Evolutionary conservation across 1,140 invertebrate species (phyloP), one percentile per base, ranked within the genome.

Genomic region (Aplysia californica): DNA sequence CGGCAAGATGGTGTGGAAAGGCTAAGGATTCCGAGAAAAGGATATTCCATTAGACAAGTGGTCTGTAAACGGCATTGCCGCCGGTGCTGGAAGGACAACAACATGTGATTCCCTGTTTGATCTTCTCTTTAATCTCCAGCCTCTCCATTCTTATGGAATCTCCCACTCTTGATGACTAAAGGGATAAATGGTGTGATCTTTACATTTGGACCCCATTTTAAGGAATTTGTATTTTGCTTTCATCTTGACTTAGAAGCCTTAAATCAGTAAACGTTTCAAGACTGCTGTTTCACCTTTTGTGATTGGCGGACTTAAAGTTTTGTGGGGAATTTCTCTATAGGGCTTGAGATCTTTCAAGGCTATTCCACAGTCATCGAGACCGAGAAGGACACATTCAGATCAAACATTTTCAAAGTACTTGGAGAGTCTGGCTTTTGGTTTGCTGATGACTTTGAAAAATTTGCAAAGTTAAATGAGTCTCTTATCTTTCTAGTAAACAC

Each of bases 41-140:
- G 68, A 70, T 70, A 56, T 70, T 70, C 68, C 68, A 70, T 70
- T 70, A 70, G 68, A 70, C 68, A 70, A 70, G 68, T 31, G 10
- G 68, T 26, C 68, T 31, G 50, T 56, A 70, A 70, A 55, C 58
- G 68, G 31, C 44, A 3, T 10, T 31, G 44, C 58, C 58, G 50
- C 35, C 26, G 68, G 21, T 35, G 5, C 31, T 35, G 44, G 31
- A 55, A 70, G 36, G 68, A 56, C 26, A 56, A 70, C 50, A 70
- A 56, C 68, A 70, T 35, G 68, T 55, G 2, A 70, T 10, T 2
- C 18, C 6, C 21, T 70, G 50, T 70, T 70, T 70, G 68, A 70
- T 70, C 68, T 23, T 58, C 36, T 36, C 50, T 3, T 21, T 18
- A 70, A 70, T 59, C 21, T 59, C 31, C 58, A 21, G 58, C 31